Evolutionary conservation across 2,113 vertebrate genomes (phyloP), one percentile per base, ranked within the genome.

Genomic region (Candoia aspera): DNA sequence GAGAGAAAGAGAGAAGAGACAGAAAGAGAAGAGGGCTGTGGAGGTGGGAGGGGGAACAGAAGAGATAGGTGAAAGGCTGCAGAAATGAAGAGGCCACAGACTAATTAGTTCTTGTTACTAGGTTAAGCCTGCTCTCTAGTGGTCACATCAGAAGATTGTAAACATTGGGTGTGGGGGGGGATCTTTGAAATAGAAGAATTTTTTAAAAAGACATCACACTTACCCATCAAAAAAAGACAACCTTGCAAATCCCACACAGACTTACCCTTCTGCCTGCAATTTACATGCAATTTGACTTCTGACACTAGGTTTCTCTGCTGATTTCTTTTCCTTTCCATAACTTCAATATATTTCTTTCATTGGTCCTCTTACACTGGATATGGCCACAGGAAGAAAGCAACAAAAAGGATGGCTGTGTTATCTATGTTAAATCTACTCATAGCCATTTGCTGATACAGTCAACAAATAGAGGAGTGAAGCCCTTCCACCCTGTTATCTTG

Each of bases 41-140:
- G 93, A 94, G 93, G 93, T 0, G 90, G 95, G 93, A 88, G 83
- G 79, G 68, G 42, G 87, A 46, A 49, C 17, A 6, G n/a, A 37
- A 33, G 83, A 91, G 46, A 53, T 4, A 54, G 83, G 57, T 21
- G n/a, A 89, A 58, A 79, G 64, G 46, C 68, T 68, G 42, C 79
- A 11, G 57, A 93, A 95, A 96, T 90, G 94, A 96, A 95, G 92
- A 95, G n/a, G 88, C 96, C 94, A 64, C 86, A 94, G 68, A 86
- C 94, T 96, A 86, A 23, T 93, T 97, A 95, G 92, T 87, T 93
- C 64, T 84, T 89, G 96, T 97, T 96, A 96, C 95, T 96, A 93
- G 95, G 94, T 94, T 94, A 42, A 83, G 96, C 92, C 94, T 98
- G 97, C 97, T 97, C 97, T 97, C 97, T 98, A 97, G 97, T 49